Evolutionary conservation across 2,888 invertebrate genomes (phyloP).

Genomic region (Eupithecia subfuscata): DNA sequence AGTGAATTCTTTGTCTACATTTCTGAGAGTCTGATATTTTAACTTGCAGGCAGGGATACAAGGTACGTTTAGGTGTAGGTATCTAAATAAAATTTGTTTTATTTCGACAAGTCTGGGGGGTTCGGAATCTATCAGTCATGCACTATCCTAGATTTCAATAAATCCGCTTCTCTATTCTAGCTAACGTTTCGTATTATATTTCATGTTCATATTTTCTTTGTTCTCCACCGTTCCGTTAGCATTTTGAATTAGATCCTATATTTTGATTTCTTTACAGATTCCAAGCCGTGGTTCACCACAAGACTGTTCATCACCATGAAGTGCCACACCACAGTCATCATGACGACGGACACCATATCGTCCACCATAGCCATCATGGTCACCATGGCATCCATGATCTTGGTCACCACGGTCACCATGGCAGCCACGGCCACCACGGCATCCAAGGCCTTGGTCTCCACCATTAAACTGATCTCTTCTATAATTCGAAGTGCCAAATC

Average conservation of each 20-base stretch:
- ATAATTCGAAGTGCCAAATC: slow-evolving; percentile 45
- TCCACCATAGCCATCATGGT: slow-evolving; percentile 53
- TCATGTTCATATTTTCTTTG: no score
- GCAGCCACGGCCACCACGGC: slow-evolving; percentile 24
- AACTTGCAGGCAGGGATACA: no score
- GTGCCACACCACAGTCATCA: slow-evolving; percentile 44
- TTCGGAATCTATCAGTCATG: neutral
- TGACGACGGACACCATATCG: slow-evolving; percentile 33
- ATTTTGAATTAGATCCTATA: neutral
- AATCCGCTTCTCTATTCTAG: neutral
- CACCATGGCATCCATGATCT: slow-evolving; percentile 22
- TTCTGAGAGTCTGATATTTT: no score
- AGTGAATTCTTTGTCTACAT: no score
- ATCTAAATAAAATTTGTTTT: neutral
- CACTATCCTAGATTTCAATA: neutral
- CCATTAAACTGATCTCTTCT: slow-evolving; percentile 53
- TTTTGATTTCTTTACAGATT: slow-evolving; percentile 57
- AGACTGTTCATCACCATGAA: slow-evolving; percentile 59
- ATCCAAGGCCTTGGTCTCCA: slow-evolving; percentile 35
- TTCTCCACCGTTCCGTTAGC: neutral
- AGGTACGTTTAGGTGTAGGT: neutral
- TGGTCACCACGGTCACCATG: slow-evolving; percentile 30
- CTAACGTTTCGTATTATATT: neutral
- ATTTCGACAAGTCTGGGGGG: neutral
- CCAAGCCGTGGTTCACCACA: slow-evolving; percentile 66